phyloP scores from a whole-genome alignment of 2,888 invertebrate species.

The Bhutanitis thaidina region DNA sequence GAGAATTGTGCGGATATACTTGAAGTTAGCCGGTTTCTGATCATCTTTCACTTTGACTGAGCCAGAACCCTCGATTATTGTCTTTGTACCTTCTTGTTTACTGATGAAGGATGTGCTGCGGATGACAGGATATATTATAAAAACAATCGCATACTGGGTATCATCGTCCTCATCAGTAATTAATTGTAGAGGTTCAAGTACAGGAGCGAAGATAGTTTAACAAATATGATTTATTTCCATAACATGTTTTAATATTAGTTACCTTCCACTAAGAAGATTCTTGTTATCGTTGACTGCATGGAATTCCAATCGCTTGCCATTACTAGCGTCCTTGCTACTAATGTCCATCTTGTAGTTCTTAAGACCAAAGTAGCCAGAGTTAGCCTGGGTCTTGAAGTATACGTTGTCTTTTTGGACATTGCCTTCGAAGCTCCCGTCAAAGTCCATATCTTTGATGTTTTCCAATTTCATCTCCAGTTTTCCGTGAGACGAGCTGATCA shows the following conservation, averaged over 20 bases:
- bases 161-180: too few relatives aligned
- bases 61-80: constrained; percentile 87
- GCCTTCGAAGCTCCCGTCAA: constrained; percentile 76
- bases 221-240: too few relatives aligned
- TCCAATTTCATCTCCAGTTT: constrained; percentile 77
- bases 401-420: constrained; percentile 83
- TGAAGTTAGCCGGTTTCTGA: constrained; percentile 85
- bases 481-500: constrained; percentile 78
- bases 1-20: constrained; percentile 83
- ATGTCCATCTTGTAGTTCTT: constrained; percentile 83
- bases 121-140: not conserved
- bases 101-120: constrained; percentile 83
- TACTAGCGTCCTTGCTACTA: constrained; percentile 80
- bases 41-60: constrained; percentile 84
- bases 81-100: constrained; percentile 85
- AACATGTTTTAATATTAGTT: too few relatives aligned
- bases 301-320: constrained; percentile 82
- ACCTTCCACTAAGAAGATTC: constrained; percentile 86
- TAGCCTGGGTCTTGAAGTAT: constrained; percentile 77
- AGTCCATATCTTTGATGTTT: constrained; percentile 73
- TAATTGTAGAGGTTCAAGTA: too few relatives aligned
- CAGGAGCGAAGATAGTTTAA: too few relatives aligned
- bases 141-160: too few relatives aligned
- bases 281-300: constrained; percentile 82
- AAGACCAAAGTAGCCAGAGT: constrained; percentile 82